A percentile compares a stretch with the other conserved stretches of the same genome.
phyloP scores from a whole-genome alignment of 2,888 invertebrate species.

The Lycia hirtaria region DNA sequence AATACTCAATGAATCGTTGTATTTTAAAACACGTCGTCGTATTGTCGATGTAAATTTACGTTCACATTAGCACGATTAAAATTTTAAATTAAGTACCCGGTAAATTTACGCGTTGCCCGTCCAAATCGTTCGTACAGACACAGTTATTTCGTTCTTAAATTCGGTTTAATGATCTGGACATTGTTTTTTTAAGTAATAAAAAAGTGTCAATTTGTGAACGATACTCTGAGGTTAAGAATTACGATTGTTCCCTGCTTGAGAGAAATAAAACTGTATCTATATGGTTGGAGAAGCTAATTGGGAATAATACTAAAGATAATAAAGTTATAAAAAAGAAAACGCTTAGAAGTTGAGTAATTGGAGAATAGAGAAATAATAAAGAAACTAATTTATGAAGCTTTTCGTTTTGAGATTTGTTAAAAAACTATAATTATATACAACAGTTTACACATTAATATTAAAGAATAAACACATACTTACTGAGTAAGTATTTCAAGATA shows the following conservation, averaged over 20 bases:
- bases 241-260: slow-evolving; percentile 45
- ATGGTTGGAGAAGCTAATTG: slow-evolving; percentile 46
- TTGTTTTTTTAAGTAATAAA: slow-evolving; percentile 57
- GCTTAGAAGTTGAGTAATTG: no score
- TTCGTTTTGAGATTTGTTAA: no score
- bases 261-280: slow-evolving; percentile 43
- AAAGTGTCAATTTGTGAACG: slow-evolving; percentile 68
- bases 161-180: slow-evolving; percentile 60
- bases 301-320: slow-evolving; percentile 20
- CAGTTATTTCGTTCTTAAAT: slow-evolving; percentile 61
- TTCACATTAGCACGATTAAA: slow-evolving; percentile 65
- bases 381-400: no score
- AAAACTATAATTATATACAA: no score
- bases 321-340: no score
- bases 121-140: slow-evolving; percentile 48
- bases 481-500: no score
- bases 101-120: slow-evolving; percentile 68
- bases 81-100: slow-evolving; percentile 65
- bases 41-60: slow-evolving; percentile 39
- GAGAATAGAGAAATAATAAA: neutral
- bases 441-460: no score
- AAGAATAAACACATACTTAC: no score
- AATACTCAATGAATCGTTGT: slow-evolving; percentile 38
- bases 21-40: slow-evolving; percentile 34
- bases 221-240: slow-evolving; percentile 49